phyloP scores from a whole-genome alignment of 2,888 invertebrate species.

The Philereme transversata region DNA sequence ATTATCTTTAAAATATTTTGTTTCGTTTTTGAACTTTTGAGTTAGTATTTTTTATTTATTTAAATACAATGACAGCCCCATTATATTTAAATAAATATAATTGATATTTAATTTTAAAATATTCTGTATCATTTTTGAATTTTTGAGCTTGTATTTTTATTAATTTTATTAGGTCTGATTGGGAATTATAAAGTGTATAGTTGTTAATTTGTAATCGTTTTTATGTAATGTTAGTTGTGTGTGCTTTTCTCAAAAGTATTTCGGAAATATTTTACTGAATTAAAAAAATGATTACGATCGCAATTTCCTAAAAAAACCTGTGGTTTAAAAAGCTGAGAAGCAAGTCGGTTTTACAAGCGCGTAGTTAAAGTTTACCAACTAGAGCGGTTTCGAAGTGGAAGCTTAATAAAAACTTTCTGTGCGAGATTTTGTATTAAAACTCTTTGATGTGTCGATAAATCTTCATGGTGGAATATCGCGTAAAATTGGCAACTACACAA shows the following conservation, averaged over 20 bases:
- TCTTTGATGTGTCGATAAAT: neutral
- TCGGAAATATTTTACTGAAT: too few relatives aligned
- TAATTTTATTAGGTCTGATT: neutral
- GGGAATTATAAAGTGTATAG: too few relatives aligned
- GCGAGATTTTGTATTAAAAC: constrained; percentile 20
- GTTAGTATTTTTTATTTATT: constrained; percentile 1
- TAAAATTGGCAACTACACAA: too few relatives aligned
- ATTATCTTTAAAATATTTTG: too few relatives aligned
- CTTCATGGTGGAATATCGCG: too few relatives aligned
- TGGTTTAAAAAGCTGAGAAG: constrained; percentile 10
- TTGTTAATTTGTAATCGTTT: too few relatives aligned
- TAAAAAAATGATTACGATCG: too few relatives aligned
- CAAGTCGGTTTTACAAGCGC: constrained; percentile 15
- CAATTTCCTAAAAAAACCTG: too few relatives aligned
- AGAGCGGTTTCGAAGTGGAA: constrained; percentile 19
- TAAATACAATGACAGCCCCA: neutral
- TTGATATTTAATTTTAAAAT: neutral
- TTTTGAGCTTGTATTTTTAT: neutral
- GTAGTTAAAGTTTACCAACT: constrained; percentile 24
- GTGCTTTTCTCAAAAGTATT: too few relatives aligned
- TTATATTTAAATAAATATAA: neutral
- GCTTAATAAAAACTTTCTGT: constrained; percentile 20
- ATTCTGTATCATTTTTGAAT: too few relatives aligned
- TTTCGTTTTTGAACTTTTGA: neutral
- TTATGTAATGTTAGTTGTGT: too few relatives aligned